Conservation (phyloP, 2,888 invertebrate species). For the Cancer borealis region DNA sequence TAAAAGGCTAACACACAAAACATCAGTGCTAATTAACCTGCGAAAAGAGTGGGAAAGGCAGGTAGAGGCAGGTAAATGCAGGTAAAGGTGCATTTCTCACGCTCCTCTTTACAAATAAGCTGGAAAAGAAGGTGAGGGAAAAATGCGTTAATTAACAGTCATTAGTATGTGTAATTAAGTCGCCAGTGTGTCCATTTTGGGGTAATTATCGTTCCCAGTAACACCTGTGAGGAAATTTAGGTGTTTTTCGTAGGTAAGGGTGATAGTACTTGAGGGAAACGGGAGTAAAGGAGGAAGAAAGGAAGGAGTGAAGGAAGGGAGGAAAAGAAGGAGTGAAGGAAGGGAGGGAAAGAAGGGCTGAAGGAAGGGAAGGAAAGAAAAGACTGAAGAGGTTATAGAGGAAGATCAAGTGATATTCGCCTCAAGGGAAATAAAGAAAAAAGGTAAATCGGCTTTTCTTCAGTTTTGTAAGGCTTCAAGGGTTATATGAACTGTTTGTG, state of each 20-base stretch:
- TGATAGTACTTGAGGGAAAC: neutral
- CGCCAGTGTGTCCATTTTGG: neutral
- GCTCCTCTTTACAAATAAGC: neutral
- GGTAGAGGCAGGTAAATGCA: neutral
- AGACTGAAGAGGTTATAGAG: neutral
- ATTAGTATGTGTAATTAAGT: neutral
- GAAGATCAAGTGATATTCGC: neutral
- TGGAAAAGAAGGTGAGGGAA: neutral
- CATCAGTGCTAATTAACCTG: constrained; percentile 25
- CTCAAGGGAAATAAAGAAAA: neutral
- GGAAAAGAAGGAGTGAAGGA: neutral
- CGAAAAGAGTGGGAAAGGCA: neutral
- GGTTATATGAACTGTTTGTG: neutral
- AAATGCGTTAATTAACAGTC: neutral
- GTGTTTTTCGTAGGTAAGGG: neutral
- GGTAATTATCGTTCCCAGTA: neutral
- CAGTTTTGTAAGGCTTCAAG: neutral
- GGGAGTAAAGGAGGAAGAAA: neutral
- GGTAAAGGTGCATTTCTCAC: neutral
- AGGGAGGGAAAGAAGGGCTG: neutral
- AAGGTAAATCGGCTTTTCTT: neutral
- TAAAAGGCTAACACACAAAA: constrained; percentile 15
- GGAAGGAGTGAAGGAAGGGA: neutral
- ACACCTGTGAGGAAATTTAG: neutral
- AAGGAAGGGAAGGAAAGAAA: neutral